Evolutionary conservation across 2,113 vertebrate species (phyloP).

Genomic region (Calidris pugnax): DNA sequence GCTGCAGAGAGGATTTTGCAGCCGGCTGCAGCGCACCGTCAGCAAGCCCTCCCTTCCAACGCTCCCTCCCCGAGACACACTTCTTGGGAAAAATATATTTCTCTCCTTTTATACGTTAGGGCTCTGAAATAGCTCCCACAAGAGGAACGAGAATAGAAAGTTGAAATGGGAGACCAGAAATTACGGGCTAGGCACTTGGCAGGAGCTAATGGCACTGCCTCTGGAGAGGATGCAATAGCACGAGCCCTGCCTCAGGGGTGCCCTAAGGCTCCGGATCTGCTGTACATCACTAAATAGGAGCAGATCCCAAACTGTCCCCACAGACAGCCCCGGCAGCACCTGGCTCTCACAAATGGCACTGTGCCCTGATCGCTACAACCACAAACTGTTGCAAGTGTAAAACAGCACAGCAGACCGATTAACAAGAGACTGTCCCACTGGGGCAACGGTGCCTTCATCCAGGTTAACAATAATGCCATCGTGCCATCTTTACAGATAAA

Average conservation of each 20-base stretch:
- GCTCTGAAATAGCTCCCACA: background rate
- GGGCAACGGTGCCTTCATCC: background rate
- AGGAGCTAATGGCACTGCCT: background rate
- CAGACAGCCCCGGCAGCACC: background rate
- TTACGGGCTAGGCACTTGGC: background rate
- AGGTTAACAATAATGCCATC: background rate
- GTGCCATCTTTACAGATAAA: background rate
- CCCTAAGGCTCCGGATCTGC: background rate
- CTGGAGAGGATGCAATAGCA: background rate
- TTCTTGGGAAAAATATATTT: background rate
- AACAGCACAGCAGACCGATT: rapidly evolving
- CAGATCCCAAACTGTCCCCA: background rate
- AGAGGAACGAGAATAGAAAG: background rate
- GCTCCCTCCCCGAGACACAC: rapidly evolving
- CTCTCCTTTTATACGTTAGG: background rate
- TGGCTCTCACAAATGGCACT: rapidly evolving
- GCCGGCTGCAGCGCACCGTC: background rate
- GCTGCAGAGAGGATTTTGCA: background rate
- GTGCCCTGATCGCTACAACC: background rate
- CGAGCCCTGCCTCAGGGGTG: background rate
- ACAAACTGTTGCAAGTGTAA: background rate
- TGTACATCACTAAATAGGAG: background rate
- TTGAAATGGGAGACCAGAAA: background rate
- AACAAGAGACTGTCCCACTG: background rate
- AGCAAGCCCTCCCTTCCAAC: background rate